Base-by-base conservation (phyloP, 2,888 invertebrate genomes). In the Copidosoma aretas region DNA sequence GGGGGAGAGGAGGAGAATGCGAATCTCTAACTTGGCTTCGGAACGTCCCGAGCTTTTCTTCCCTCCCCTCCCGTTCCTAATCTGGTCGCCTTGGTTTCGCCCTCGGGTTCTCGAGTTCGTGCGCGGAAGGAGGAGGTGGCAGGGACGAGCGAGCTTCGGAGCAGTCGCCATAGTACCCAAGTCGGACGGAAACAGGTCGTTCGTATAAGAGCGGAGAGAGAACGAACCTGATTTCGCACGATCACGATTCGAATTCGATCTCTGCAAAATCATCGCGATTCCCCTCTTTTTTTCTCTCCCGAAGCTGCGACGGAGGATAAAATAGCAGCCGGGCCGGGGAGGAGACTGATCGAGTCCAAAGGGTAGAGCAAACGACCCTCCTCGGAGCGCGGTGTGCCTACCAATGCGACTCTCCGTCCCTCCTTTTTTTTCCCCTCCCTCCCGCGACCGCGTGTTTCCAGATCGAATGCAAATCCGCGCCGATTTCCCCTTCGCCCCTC, bases 31-130 rank as follows among this genome's bases (percentile, higher is more conserved):
- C 70, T 73, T 71, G 71, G 68, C 71, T 67, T 53, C n/a, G 64
- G 56, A 67, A 64, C 60, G 65, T 70, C 60, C 58, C 65, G 32
- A 32, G 32, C 32, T 32, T 32, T 32, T 32, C 32, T 32, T 32
- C 32, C 32, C 32, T 64, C 68, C 62, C 72, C 75, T 76, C 77
- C 75, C 79, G 79, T 78, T 80, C 82, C 81, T 82, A 83, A 83
- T 83, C 82, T 78, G 78, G 83, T 82, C 82, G 81, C 82, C 82
- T 82, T 82, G 82, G 82, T 82, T 82, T 83, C 82, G 77, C 82
- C 82, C 81, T 78, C 79, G 69, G 32, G 8, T 32, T 8, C 32
- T n/a, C 52, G 56, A 53, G 22, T 64, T 24, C 61, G 61, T 58
- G 60, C 41, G 53, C 46, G 46, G 65, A 60, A 25, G 25, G 25